Evolutionary conservation across 2,888 invertebrate species (phyloP).

Genomic region (Oligia fasciuncula): DNA sequence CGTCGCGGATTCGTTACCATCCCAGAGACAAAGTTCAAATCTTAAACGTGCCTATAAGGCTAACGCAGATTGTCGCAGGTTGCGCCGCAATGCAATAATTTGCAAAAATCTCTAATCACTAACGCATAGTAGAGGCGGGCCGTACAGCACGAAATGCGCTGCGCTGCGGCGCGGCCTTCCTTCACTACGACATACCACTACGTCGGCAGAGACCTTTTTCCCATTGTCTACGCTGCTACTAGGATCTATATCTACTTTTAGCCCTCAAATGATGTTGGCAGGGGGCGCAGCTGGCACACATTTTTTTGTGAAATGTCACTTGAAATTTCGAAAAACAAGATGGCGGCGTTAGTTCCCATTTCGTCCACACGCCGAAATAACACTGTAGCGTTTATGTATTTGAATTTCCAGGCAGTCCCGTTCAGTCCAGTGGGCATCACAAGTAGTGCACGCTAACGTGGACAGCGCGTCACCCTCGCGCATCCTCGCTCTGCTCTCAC

Average conservation of each 20-base stretch:
- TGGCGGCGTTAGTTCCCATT: neutral
- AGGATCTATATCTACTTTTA: neutral
- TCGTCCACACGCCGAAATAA: neutral
- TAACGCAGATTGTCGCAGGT: neutral
- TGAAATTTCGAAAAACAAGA: no score
- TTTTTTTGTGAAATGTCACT: no score
- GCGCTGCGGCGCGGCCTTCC: neutral
- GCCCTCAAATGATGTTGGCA: neutral
- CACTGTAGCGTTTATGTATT: neutral
- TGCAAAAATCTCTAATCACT: neutral
- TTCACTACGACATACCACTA: neutral
- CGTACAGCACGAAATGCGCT: neutral
- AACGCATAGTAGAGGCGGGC: neutral
- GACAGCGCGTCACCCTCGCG: slow-evolving; percentile 73
- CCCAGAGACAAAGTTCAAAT: neutral
- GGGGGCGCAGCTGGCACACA: neutral
- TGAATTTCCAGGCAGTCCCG: slow-evolving; percentile 74
- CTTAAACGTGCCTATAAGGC: neutral
- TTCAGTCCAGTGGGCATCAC: slow-evolving; percentile 83
- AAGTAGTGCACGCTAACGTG: slow-evolving; percentile 71
- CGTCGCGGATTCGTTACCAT: neutral
- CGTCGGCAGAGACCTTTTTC: neutral
- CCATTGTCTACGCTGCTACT: neutral
- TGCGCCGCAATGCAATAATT: neutral
- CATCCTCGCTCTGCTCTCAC: slow-evolving; percentile 76